Percentiles rank a stretch among this genome's conserved stretches.
phyloP scores from a whole-genome alignment of 92 coral and sea anemone genomes.

The Pocillopora meandrina region DNA sequence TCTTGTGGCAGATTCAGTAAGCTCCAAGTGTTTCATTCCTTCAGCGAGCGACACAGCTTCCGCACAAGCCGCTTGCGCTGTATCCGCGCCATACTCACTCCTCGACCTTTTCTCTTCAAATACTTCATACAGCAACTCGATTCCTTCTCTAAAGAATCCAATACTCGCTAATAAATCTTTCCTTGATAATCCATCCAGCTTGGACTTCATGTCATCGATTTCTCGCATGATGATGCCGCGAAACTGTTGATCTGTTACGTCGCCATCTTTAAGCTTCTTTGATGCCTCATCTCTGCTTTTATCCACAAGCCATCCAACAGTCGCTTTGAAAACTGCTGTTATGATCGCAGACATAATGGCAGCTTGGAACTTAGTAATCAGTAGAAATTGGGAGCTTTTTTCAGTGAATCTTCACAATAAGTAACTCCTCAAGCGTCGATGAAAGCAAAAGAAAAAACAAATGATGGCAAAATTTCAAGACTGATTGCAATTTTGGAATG shows the following conservation, averaged over 20 bases:
- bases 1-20: background rate
- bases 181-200: conserved; percentile 29
- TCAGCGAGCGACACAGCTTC: too few relatives aligned
- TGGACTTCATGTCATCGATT: conserved; percentile 27
- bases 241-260: conserved; percentile 25
- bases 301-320: background rate
- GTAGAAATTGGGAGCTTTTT: too few relatives aligned
- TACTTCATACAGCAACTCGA: conserved; percentile 5
- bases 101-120: background rate
- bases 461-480: too few relatives aligned
- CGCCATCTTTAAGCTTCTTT: conserved; percentile 26
- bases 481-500: too few relatives aligned
- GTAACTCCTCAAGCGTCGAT: too few relatives aligned
- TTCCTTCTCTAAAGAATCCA: background rate
- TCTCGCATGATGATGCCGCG: conserved; percentile 31
- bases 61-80: too few relatives aligned
- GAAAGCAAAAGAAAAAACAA: too few relatives aligned
- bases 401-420: too few relatives aligned
- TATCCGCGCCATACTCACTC: background rate
- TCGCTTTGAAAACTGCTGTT: background rate
- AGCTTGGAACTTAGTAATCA: too few relatives aligned
- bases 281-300: background rate
- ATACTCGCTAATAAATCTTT: background rate
- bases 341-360: too few relatives aligned
- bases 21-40: background rate